phyloP scores from a whole-genome alignment of 2,113 vertebrate species.

The Xenopus laevis region DNA sequence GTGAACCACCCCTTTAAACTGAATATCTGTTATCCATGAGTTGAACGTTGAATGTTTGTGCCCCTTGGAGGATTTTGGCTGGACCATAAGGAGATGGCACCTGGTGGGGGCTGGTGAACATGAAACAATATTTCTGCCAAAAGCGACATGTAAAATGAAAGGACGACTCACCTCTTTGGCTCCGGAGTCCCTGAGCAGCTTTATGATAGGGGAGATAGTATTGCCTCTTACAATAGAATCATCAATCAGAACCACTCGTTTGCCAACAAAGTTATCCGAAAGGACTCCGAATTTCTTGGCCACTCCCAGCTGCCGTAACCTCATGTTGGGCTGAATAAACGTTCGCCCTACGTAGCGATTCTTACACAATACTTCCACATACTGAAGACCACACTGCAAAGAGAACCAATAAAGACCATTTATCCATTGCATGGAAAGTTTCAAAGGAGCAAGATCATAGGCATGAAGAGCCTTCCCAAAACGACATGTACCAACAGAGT shows the following conservation, averaged over 20 bases:
- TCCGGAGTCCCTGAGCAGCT: constrained; percentile 91
- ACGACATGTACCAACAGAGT: no score
- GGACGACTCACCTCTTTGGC: constrained; percentile 80
- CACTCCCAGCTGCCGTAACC: constrained; percentile 92
- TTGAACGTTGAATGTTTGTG: no score
- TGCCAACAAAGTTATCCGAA: constrained; percentile 93
- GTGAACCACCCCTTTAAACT: no score
- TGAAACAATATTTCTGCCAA: no score
- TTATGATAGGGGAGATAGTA: constrained; percentile 96
- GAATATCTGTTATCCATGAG: no score
- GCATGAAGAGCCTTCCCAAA: no score
- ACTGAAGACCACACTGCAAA: constrained; percentile 83
- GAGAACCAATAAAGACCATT: not conserved
- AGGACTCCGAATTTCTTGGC: constrained; percentile 96
- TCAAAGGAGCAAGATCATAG: no score
- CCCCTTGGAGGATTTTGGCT: no score
- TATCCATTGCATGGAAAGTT: no score
- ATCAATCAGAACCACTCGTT: constrained; percentile 89
- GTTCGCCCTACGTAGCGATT: constrained; percentile 95
- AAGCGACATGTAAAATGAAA: no score
- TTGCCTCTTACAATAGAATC: constrained; percentile 97
- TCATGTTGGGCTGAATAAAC: constrained; percentile 95
- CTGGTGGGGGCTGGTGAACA: no score
- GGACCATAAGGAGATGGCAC: no score
- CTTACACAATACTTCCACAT: constrained; percentile 94